A percentile compares a stretch with the other conserved stretches of the same genome.
Conservation (phyloP, 2,888 invertebrate genomes). For the Thecophora atra region DNA sequence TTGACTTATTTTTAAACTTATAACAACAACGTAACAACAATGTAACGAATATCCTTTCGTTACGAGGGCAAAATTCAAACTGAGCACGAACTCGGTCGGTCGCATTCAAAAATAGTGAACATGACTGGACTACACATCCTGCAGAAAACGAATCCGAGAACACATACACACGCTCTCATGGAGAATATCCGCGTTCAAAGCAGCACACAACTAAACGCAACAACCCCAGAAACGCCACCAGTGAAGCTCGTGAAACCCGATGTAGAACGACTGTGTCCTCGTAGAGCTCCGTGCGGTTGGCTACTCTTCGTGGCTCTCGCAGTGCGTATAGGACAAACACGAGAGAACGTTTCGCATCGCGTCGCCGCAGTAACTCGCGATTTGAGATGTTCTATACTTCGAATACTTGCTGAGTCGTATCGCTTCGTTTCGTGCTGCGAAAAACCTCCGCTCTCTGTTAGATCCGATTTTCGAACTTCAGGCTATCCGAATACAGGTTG, state of each 20-base stretch:
- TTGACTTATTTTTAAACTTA: conserved; percentile 35
- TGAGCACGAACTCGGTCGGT: conserved; percentile 64
- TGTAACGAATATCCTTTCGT: conserved; percentile 67
- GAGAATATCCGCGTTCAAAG: neutral
- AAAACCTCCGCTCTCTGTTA: neutral
- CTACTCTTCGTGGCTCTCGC: neutral
- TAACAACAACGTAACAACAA: conserved; percentile 63
- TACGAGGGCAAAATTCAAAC: conserved; percentile 67
- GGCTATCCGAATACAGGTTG: conserved; percentile 43
- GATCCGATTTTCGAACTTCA: conserved; percentile 8
- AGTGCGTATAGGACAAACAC: neutral
- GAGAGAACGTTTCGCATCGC: neutral
- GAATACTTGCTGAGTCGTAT: neutral
- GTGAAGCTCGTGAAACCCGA: neutral
- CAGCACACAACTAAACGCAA: conserved; percentile 14
- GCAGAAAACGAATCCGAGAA: conserved; percentile 30
- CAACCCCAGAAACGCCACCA: neutral
- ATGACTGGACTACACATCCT: conserved; percentile 28
- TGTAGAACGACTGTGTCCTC: neutral
- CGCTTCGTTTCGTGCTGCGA: neutral
- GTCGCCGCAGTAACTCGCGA: neutral
- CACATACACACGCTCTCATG: conserved; percentile 41
- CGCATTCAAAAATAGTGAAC: conserved; percentile 64
- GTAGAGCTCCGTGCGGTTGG: neutral
- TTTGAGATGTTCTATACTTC: too few species aligned